Evolutionary conservation across 2,113 vertebrate species (phyloP), one percentile per base, ranked within the genome.

Genomic region (Sapajus apella): DNA sequence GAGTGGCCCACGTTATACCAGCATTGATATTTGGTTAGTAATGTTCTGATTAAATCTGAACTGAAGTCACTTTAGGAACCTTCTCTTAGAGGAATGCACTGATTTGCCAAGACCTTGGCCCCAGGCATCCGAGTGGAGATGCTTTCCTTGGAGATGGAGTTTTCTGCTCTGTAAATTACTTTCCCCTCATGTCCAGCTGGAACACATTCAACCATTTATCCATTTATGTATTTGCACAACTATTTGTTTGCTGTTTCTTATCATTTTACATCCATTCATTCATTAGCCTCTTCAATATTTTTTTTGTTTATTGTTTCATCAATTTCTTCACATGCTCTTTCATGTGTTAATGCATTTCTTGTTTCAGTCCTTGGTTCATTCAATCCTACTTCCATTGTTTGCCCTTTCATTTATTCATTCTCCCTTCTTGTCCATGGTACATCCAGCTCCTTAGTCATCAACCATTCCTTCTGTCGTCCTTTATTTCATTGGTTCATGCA

Each of bases 1-100:
- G n/a, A 64, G 70, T 8, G 81, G 30, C 32, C 55, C 27, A 2
- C 45, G 40, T 73, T 35, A 0, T 0, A 8, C 4, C 27, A 13
- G 77, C 35, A 1, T 18, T 70, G 93, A 32, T 82, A 79, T 96
- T 93, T 85, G 97, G 95, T 98, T 94, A 94, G 72, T 30, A 92
- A 87, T 58, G 13, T 80, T 94, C 77, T 56, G 90, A 58, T 66
- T 94, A 93, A 77, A 83, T 25, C 76, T 72, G 70, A 82, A 83
- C 89, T 58, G 87, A 95, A 68, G 56, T 83, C 87, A 12, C 1
- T 2, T 58, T 16, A 75, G 88, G 61, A 68, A n/a, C 0, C 17
- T 55, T 40, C 50, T 94, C 47, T 89, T 23, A 0, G 77, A 58
- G 14, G 32, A 81, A 43, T 13, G 1, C 9, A n/a, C 58, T 37